Percentiles rank a stretch among this genome's conserved stretches.
These are phyloP conservation scores for Hetaerina americana DNA, from an alignment of 1,140 invertebrate genomes.

Conservation along the genomic window DNA sequence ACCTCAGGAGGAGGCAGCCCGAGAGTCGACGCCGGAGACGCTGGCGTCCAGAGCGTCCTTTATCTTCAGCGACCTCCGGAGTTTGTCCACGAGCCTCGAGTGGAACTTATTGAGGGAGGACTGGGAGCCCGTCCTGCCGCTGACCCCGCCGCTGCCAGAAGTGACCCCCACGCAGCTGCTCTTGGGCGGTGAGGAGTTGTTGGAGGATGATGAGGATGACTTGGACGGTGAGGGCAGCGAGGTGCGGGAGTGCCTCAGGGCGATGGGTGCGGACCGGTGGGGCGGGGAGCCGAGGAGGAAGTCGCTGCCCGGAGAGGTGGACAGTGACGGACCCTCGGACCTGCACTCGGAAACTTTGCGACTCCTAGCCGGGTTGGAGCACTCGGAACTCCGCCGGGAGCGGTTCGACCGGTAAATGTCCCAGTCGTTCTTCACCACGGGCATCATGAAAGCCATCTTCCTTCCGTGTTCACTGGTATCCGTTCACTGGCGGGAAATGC, in stretches of 20 bases:
- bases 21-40: background rate
- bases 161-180: constrained; percentile 25
- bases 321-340: constrained; percentile 57
- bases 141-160: constrained; percentile 15
- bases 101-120: constrained; percentile 71
- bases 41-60: background rate
- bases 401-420: constrained; percentile 78
- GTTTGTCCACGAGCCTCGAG: constrained; percentile 66
- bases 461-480: constrained; percentile 8
- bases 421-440: constrained; percentile 82
- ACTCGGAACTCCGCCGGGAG: constrained; percentile 55
- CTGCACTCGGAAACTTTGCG: constrained; percentile 67
- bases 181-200: constrained; percentile 40
- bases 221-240: constrained; percentile 39
- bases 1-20: constrained; percentile 2
- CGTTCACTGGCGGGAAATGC: too few relatives aligned
- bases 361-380: constrained; percentile 53
- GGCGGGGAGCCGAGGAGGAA: constrained; percentile 40
- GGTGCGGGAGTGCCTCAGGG: constrained; percentile 36
- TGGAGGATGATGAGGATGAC: constrained; percentile 30
- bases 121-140: constrained; percentile 35
- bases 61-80: constrained; percentile 54
- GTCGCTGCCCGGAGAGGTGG: constrained; percentile 55
- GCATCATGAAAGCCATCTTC: constrained; percentile 87
- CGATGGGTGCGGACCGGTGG: constrained; percentile 49